Percentiles rank a stretch among this genome's conserved stretches.
Evolutionary conservation across 2,797 vertebrate species (phyloP).

Genomic region (Nothura maculosa): DNA sequence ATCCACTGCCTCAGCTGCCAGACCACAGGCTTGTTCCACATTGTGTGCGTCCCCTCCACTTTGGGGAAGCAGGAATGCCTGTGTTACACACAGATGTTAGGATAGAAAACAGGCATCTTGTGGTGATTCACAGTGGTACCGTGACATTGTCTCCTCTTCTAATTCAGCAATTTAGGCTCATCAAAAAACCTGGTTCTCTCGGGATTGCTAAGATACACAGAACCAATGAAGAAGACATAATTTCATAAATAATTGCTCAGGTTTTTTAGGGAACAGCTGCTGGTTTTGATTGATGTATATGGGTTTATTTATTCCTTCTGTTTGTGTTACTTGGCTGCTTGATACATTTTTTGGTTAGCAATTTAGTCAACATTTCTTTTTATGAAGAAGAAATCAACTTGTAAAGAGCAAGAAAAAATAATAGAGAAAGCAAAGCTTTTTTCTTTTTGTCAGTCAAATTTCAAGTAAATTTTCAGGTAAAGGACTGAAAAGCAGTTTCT

Average conservation of each 20-base stretch:
- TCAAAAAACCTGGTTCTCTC: constrained; percentile 49
- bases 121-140: constrained; percentile 14
- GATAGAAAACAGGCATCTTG: constrained; percentile 23
- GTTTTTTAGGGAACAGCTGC: constrained; percentile 67
- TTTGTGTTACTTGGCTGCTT: constrained; percentile 62
- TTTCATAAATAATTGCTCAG: constrained; percentile 83
- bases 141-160: constrained; percentile 58
- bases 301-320: constrained; percentile 68
- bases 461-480: background rate
- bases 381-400: constrained; percentile 27
- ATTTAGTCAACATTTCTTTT: constrained; percentile 54
- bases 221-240: constrained; percentile 78
- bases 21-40: fast-evolving
- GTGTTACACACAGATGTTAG: background rate
- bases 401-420: background rate
- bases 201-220: constrained; percentile 18
- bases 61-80: background rate
- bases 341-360: constrained; percentile 63
- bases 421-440: background rate
- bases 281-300: constrained; percentile 62
- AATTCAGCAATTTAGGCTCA: constrained; percentile 57
- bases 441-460: background rate
- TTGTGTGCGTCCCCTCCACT: background rate
- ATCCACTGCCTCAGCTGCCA: background rate
- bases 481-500: background rate